Conservation (phyloP, 2,113 vertebrate species). For the Psephotus haematonotus region DNA sequence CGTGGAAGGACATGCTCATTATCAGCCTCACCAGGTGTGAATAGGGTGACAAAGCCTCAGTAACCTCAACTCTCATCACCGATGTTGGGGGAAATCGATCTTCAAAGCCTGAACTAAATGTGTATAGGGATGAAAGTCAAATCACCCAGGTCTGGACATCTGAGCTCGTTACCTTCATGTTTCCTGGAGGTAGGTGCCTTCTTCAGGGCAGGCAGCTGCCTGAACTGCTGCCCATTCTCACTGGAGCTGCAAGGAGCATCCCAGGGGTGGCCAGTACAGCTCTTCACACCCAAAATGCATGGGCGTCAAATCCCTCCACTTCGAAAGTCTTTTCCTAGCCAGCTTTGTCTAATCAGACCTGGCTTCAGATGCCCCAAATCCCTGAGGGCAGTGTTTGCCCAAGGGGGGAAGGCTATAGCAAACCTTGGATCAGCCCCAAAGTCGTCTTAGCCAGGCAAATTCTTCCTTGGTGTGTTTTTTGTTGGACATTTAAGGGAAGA, state of each 20-base stretch:
- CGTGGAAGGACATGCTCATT: not conserved
- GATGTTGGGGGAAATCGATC: not conserved
- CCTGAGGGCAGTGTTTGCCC: not conserved
- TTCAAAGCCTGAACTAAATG: not conserved
- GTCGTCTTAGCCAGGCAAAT: too few species aligned
- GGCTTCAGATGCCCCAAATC: not conserved
- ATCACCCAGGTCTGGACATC: too few species aligned
- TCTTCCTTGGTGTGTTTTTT: not conserved
- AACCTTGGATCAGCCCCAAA: too few species aligned
- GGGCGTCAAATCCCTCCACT: not conserved
- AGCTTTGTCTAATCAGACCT: not conserved
- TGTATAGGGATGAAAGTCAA: not conserved
- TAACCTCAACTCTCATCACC: fast-evolving
- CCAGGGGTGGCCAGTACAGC: not conserved
- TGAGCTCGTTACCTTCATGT: not conserved
- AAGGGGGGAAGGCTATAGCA: not conserved
- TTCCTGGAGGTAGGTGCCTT: not conserved
- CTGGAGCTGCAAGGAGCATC: not conserved
- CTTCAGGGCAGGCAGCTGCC: not conserved
- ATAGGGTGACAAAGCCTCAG: not conserved
- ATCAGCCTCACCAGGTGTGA: not conserved
- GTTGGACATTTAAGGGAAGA: not conserved
- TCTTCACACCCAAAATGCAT: not conserved
- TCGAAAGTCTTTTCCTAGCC: not conserved
- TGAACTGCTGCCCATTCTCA: not conserved